Conservation (phyloP, 2,888 invertebrate species). For the Bimastos eiseni region DNA sequence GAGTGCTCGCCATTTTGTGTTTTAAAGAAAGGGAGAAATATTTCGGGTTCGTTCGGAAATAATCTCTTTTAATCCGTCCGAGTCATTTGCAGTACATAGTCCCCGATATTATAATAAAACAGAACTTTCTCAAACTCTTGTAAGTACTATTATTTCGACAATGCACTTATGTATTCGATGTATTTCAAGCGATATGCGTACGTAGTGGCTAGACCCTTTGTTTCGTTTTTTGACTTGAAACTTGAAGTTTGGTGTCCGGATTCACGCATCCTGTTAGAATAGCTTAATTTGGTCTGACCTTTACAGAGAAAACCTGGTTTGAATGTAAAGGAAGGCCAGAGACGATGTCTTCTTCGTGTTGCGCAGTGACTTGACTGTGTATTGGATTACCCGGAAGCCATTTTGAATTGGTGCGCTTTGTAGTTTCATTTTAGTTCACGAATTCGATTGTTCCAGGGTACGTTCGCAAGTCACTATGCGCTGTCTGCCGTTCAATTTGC, state of each 20-base stretch:
- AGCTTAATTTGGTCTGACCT: neutral
- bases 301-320: neutral
- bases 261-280: neutral
- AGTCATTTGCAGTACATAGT: neutral
- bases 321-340: neutral
- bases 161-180: neutral
- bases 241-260: neutral
- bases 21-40: neutral
- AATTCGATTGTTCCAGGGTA: neutral
- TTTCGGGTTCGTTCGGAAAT: constrained; percentile 13
- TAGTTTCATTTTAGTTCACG: neutral
- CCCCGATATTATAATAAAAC: constrained; percentile 14
- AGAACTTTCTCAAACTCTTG: neutral
- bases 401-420: constrained; percentile 18
- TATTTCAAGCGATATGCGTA: neutral
- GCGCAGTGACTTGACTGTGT: neutral
- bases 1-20: constrained; percentile 31
- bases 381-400: constrained; percentile 20
- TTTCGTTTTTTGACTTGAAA: neutral
- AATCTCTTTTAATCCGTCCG: constrained; percentile 18
- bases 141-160: neutral
- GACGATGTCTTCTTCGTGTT: neutral
- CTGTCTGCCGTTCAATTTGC: neutral
- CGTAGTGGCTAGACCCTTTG: neutral
- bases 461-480: neutral